phyloP scores from a whole-genome alignment of 2,888 invertebrate genomes.

The Philonicus albiceps region DNA sequence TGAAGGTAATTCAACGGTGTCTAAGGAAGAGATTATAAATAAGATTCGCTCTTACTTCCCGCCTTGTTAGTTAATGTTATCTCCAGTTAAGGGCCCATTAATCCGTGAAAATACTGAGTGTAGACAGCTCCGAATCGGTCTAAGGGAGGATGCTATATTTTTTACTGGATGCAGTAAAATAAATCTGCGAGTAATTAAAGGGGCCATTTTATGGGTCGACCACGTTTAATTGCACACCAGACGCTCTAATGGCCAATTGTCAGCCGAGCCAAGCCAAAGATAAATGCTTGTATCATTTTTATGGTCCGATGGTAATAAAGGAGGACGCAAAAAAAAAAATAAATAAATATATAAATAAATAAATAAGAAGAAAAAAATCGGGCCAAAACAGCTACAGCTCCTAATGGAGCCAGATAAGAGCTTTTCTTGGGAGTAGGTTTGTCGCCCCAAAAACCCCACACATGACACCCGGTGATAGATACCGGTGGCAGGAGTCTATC shows the following conservation, averaged over 20 bases:
- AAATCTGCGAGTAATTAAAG: slow-evolving; percentile 38
- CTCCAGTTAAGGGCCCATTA: slow-evolving; percentile 34
- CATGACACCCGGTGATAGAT: neutral
- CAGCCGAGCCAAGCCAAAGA: slow-evolving; percentile 19
- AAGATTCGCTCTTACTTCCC: neutral
- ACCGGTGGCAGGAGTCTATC: neutral
- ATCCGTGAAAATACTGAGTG: slow-evolving; percentile 21
- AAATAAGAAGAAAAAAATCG: neutral
- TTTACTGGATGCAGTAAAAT: slow-evolving; percentile 30
- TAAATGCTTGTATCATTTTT: slow-evolving; percentile 35
- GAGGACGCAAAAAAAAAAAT: neutral
- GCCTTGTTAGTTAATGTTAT: slow-evolving; percentile 31
- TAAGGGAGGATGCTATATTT: neutral
- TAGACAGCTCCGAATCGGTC: neutral
- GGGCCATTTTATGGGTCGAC: slow-evolving; percentile 36
- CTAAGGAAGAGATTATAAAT: slow-evolving; percentile 5
- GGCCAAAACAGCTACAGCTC: neutral
- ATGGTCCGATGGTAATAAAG: slow-evolving; percentile 23
- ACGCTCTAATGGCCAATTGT: slow-evolving; percentile 39
- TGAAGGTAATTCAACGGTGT: neutral
- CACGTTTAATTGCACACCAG: slow-evolving; percentile 38
- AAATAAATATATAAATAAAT: no score
- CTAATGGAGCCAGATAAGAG: slow-evolving; percentile 35
- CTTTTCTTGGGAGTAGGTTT: slow-evolving; percentile 1
- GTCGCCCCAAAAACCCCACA: neutral